Evolutionary conservation across 2,797 vertebrate species (phyloP).

Genomic region (Amazonetta brasiliensis): DNA sequence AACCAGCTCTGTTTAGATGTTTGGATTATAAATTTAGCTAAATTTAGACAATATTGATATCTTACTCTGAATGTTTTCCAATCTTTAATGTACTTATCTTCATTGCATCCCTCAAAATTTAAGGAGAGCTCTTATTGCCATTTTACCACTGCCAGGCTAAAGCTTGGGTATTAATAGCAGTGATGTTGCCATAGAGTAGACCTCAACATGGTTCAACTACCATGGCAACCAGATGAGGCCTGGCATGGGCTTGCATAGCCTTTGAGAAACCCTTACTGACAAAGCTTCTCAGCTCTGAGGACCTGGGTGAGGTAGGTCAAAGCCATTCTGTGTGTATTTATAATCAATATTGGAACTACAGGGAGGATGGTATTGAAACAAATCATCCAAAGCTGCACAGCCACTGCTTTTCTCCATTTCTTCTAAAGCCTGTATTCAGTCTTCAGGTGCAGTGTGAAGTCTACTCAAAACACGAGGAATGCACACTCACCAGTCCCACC

Average conservation of each 20-base stretch:
- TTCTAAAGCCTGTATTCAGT: not conserved
- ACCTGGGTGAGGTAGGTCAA: not conserved
- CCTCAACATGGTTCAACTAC: not conserved
- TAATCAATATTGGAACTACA: not conserved
- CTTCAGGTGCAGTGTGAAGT: not conserved
- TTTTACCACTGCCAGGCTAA: not conserved
- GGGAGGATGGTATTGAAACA: not conserved
- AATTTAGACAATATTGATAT: not conserved
- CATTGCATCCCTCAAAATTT: not conserved
- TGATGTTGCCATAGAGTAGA: not conserved
- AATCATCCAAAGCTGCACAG: not conserved
- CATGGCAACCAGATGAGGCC: not conserved
- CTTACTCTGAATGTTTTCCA: not conserved
- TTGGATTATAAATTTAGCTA: not conserved
- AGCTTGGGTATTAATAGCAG: not conserved
- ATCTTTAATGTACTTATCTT: not conserved
- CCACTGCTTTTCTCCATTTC: not conserved
- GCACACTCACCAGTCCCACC: rapidly evolving
- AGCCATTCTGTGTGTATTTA: not conserved
- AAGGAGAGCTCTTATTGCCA: not conserved
- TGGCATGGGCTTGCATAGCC: not conserved
- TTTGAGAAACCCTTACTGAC: not conserved
- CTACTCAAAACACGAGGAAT: not conserved
- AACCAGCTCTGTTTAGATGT: not conserved
- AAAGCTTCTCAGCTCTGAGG: not conserved